phyloP scores from a whole-genome alignment of 2,888 invertebrate species.

The Dromius quadrimaculatus region DNA sequence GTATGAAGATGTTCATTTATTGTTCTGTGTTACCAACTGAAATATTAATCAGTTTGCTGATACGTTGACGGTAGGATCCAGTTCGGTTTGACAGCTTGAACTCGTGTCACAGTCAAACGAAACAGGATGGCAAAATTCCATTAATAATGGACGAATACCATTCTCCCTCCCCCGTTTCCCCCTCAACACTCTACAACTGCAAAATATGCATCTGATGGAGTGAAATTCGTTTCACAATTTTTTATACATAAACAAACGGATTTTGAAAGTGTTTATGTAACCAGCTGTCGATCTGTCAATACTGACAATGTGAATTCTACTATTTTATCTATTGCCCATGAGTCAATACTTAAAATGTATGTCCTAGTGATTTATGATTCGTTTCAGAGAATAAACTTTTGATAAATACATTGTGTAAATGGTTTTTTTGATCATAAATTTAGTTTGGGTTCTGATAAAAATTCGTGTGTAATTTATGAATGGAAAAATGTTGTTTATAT shows the following conservation, averaged over 20 bases:
- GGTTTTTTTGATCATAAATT: constrained; percentile 32
- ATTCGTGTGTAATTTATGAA: constrained; percentile 18
- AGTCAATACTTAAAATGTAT: constrained; percentile 33
- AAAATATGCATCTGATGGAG: constrained; percentile 14
- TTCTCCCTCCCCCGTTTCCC: constrained; percentile 11
- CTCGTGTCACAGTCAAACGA: constrained; percentile 28
- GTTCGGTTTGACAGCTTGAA: constrained; percentile 29
- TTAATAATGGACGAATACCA: constrained; percentile 35
- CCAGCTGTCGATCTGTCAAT: constrained; percentile 35
- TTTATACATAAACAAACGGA: constrained; percentile 25
- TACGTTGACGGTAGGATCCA: constrained; percentile 36
- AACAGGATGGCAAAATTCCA: constrained; percentile 42
- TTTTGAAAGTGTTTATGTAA: constrained; percentile 30
- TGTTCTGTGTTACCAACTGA: constrained; percentile 31
- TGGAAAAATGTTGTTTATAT: constrained; percentile 1
- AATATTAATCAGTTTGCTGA: constrained; percentile 46
- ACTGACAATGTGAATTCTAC: constrained; percentile 28
- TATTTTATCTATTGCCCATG: constrained; percentile 30
- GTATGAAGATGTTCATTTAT: background rate
- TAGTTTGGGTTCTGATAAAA: constrained; percentile 16
- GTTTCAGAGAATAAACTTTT: constrained; percentile 32
- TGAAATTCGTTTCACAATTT: constrained; percentile 33
- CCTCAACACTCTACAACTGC: background rate
- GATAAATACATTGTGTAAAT: constrained; percentile 32
- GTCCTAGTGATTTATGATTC: constrained; percentile 24